Evolutionary conservation across 2,797 vertebrate genomes (phyloP).

Genomic region (Heliangelus exortis): DNA sequence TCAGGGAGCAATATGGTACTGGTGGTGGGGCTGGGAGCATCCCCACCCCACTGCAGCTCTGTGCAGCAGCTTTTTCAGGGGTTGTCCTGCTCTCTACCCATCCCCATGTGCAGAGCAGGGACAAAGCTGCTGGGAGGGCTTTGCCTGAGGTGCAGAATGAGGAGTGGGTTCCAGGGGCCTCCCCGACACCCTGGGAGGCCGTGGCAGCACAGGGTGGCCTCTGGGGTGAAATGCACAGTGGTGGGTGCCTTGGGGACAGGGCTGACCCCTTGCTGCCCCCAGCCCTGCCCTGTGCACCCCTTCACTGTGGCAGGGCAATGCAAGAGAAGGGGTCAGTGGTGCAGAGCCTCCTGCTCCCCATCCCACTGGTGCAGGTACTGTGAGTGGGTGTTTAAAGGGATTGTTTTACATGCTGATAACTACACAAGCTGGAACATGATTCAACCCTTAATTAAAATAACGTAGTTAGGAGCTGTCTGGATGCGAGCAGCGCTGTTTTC

Average conservation of each 20-base stretch:
- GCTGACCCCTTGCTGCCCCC: neutral
- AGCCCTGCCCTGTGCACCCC: neutral
- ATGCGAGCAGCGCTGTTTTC: neutral
- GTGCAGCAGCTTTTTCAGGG: neutral
- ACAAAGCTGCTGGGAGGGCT: fast-evolving
- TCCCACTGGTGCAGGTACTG: fast-evolving
- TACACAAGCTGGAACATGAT: neutral
- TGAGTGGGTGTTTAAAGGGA: fast-evolving
- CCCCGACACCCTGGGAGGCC: fast-evolving
- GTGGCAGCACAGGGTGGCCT: fast-evolving
- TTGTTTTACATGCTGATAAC: neutral
- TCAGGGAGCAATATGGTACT: fast-evolving
- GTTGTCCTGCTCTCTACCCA: neutral
- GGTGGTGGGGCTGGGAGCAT: neutral
- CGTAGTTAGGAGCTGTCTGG: neutral
- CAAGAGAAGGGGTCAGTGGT: neutral
- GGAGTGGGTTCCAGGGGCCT: neutral
- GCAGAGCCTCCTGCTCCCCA: neutral
- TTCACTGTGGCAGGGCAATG: neutral
- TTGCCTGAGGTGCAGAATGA: neutral
- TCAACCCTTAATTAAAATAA: slow-evolving; percentile 9
- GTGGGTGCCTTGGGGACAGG: neutral
- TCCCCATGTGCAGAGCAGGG: neutral
- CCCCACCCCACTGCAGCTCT: neutral
- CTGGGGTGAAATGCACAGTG: fast-evolving